These are phyloP conservation scores for Tachuris rubrigastra DNA, from an alignment of 2,113 vertebrate genomes.

Conservation along the genomic window DNA sequence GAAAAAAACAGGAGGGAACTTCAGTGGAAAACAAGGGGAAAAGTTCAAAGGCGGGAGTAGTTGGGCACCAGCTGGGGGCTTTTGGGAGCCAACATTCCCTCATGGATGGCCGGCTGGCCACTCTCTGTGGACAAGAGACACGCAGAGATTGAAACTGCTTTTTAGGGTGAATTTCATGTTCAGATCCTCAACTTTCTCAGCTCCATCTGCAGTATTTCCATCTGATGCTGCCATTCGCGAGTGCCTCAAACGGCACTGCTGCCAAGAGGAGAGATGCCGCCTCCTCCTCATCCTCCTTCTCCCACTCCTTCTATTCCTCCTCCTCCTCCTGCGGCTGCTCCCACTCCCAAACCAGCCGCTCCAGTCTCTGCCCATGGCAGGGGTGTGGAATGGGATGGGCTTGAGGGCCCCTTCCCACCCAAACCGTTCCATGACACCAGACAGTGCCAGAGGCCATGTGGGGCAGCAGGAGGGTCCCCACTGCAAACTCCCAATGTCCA, in stretches of 20 bases:
- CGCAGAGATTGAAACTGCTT: not conserved
- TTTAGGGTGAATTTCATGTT: not conserved
- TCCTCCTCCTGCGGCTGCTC: not conserved
- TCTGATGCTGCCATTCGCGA: not conserved
- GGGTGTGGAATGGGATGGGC: not conserved
- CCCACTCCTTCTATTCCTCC: not conserved
- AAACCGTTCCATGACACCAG: not conserved
- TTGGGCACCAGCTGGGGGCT: not conserved
- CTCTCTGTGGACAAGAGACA: not conserved
- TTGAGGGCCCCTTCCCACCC: not conserved
- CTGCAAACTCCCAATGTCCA: not conserved
- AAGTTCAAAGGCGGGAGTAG: not conserved
- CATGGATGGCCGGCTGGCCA: not conserved
- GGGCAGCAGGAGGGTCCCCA: not conserved
- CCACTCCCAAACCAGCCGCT: not conserved
- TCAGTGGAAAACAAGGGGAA: not conserved
- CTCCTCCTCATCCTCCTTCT: not conserved
- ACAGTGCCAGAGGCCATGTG: not conserved
- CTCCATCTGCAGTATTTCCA: not conserved
- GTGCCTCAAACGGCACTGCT: accelerated
- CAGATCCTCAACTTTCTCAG: not conserved
- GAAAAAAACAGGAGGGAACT: not conserved
- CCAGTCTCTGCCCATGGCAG: not conserved
- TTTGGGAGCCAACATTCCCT: not conserved
- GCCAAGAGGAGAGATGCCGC: not conserved